Conservation (phyloP, 2,888 invertebrate genomes). For the Cerceris ruficornis region DNA sequence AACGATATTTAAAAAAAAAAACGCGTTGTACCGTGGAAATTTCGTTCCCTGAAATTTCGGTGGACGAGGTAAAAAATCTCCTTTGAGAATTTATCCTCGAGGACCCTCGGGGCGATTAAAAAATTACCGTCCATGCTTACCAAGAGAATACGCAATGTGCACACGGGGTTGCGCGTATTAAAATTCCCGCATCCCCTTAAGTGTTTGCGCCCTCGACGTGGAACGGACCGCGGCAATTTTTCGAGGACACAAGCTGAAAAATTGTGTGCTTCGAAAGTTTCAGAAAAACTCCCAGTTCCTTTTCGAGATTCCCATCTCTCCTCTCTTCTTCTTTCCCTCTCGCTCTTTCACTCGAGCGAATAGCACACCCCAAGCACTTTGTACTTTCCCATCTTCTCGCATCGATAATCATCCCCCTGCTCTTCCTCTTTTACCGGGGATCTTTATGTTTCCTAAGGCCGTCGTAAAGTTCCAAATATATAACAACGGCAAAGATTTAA, state of each 20-base stretch:
- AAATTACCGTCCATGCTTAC: background rate
- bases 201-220: slow-evolving; percentile 42
- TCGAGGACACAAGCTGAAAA: slow-evolving; percentile 41
- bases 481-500: too few relatives aligned
- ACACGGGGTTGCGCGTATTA: slow-evolving; percentile 28
- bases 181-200: slow-evolving; percentile 51
- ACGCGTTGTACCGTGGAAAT: too few relatives aligned
- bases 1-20: too few relatives aligned
- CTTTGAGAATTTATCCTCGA: too few relatives aligned
- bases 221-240: slow-evolving; percentile 37
- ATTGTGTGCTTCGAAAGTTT: slow-evolving; percentile 22
- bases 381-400: slow-evolving; percentile 4
- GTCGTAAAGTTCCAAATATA: too few relatives aligned
- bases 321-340: background rate
- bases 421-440: background rate
- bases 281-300: background rate
- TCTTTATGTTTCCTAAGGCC: background rate
- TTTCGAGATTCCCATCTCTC: background rate
- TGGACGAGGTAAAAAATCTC: too few relatives aligned
- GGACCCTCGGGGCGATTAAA: too few relatives aligned
- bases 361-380: slow-evolving; percentile 2
- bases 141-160: background rate
- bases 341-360: background rate
- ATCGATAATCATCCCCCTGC: slow-evolving; percentile 11
- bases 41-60: too few relatives aligned